A percentile compares a stretch with the other conserved stretches of the same genome.
Evolutionary conservation across 2,888 invertebrate species (phyloP).

Genomic region (Drosophila multiciliata): DNA sequence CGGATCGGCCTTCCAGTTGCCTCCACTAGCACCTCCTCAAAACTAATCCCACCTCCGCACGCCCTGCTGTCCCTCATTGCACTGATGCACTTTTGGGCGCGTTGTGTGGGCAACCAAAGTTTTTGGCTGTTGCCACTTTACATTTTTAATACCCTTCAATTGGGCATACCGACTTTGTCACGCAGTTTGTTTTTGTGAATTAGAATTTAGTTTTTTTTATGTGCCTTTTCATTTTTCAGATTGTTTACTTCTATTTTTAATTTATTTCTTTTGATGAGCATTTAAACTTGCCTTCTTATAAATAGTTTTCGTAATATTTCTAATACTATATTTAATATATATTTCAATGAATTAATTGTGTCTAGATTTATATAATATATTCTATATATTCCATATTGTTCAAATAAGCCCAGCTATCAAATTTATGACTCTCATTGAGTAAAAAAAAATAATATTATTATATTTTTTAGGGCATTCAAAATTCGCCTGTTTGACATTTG

Average conservation of each 20-base stretch:
- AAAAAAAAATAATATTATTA: neutral
- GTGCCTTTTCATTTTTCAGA: neutral
- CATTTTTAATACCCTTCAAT: constrained; percentile 12
- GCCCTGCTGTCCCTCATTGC: neutral
- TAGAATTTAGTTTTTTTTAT: neutral
- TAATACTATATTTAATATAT: neutral
- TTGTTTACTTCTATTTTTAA: accelerated
- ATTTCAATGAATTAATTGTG: neutral
- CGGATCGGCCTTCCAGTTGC: constrained; percentile 36
- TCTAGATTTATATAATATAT: neutral
- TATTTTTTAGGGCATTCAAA: constrained; percentile 20
- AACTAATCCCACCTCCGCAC: constrained; percentile 13
- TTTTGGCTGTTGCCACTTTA: constrained; percentile 25
- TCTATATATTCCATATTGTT: neutral
- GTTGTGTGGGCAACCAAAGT: constrained; percentile 54
- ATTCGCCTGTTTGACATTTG: neutral
- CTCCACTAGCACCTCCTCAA: constrained; percentile 31
- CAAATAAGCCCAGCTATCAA: too few species aligned
- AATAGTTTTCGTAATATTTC: neutral
- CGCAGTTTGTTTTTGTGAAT: neutral
- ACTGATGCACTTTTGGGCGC: constrained; percentile 39
- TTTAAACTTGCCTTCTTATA: neutral
- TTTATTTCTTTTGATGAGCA: neutral
- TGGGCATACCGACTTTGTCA: neutral
- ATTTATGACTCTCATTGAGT: neutral